Base-by-base conservation (phyloP, 2,113 vertebrate species). In the Mola mola region DNA sequence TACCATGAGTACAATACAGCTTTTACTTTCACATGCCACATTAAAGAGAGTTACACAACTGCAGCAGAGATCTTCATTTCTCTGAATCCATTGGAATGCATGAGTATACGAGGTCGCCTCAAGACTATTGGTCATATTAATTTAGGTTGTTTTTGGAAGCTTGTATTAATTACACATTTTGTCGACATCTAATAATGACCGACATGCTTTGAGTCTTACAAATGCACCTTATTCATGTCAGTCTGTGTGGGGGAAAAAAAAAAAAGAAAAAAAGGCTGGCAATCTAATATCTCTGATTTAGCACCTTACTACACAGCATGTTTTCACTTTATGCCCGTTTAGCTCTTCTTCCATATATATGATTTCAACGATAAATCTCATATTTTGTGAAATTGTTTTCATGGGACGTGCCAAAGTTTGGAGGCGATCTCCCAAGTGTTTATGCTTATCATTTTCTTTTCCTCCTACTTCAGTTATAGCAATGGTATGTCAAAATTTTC, bases 351-450 rank as follows among this genome's bases (percentile, higher is more conserved):
- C 88, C 89, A 87, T 87, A 81, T 87, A 79, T 89, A 90, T 85
- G 75, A 85, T 87, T 89, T 88, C 52, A 70, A 88, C 81, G 84
- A 67, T 72, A 84, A 89, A 85, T 86, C 75, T 87, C 84, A 80
- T 81, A 84, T 85, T 90, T 90, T 84, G 75, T 86, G 72, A 87
- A 89, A 87, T 86, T 82, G 86, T 40, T 40, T 91, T 82, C 80
- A 91, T 91, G 88, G 90, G 90, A 93, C 87, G 91, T 92, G 92
- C 92, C 91, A 92, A 92, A 93, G 91, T 92, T 92, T 92, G 87
- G 91, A 93, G 91, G 91, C 90, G 90, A 93, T 93, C 92, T 92
- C 92, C 77, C 80, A 85, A 81, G 84, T 90, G 88, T 88, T 90
- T 87, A 72, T 83, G 78, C 75, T 87, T 84, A 84, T 90, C 80